Base-by-base conservation (phyloP, 2,113 vertebrate genomes). In the Eleginops maclovinus region DNA sequence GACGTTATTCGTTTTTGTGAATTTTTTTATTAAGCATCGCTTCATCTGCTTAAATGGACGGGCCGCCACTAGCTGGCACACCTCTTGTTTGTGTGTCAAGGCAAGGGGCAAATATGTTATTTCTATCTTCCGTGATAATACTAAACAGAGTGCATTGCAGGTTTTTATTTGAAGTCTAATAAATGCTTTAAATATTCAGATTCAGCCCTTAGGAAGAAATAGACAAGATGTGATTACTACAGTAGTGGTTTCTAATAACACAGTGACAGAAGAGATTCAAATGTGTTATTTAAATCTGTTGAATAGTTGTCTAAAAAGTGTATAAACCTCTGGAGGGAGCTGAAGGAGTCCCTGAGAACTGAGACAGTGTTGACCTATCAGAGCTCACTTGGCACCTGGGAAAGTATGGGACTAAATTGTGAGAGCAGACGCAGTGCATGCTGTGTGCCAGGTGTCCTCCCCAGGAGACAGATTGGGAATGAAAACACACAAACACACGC, bases 361-460 rank as follows among this genome's bases (percentile, higher is more conserved):
- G 65, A 78, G 78, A 22, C 54, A 13, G 40, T 4, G 65, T 3
- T 62, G 84, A 54, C 75, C 72, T 9, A 78, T 41, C 0, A 75
- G 67, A 26, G 80, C 66, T 68, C 64, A 49, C 44, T 66, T 14
- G 46, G 79, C 86, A 93, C 87, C 91, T 91, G 80, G 79, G 81
- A 72, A 53, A 74, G 51, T 81, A 75, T 86, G 80, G 62, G 85
- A 84, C 64, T 10, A 36, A 61, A 26, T 55, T 47, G 40, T 72
- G 43, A 41, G 72, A 79, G 84, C 86, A 82, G 90, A 87, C 71
- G 36, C 79, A 54, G 72, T 67, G 17, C 73, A 86, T 72, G 79
- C 81, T 65, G 87, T 59, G 81, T 88, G 90, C 91, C 94, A 94
- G 94, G 93, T 95, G 93, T 93, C 83, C 64, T 65, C 87, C 68